phyloP scores from a whole-genome alignment of 92 coral and sea anemone genomes.

The Paramuricea clavata region DNA sequence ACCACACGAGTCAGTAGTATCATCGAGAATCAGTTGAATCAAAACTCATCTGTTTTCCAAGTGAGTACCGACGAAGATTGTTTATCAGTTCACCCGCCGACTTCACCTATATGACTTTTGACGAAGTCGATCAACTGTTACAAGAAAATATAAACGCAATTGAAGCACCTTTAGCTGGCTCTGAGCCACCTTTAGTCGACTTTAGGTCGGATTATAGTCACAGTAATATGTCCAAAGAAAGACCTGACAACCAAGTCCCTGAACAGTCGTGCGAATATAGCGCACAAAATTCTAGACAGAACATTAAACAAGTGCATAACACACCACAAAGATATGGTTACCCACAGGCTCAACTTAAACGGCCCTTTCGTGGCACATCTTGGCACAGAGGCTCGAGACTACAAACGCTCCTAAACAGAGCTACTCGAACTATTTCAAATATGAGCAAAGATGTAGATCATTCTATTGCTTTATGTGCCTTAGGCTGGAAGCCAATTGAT shows the following conservation, averaged over 20 bases:
- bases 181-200: constrained; percentile 51
- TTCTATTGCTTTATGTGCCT: too few relatives aligned
- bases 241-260: neutral
- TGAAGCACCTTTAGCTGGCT: constrained; percentile 47
- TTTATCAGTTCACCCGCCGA: constrained; percentile 27
- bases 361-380: constrained; percentile 20
- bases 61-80: neutral
- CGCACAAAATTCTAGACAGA: too few relatives aligned
- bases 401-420: constrained; percentile 34
- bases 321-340: too few relatives aligned
- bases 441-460: too few relatives aligned
- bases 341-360: neutral
- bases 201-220: constrained; percentile 7
- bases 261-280: neutral
- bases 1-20: neutral
- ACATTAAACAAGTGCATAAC: too few relatives aligned
- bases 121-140: neutral
- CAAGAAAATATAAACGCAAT: neutral
- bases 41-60: neutral
- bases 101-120: neutral
- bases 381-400: constrained; percentile 28
- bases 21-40: constrained; percentile 13
- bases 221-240: neutral
- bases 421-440: too few relatives aligned
- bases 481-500: too few relatives aligned